These are phyloP conservation scores for Anseranas semipalmata DNA, from an alignment of 2,113 vertebrate species.

Conservation along the genomic window DNA sequence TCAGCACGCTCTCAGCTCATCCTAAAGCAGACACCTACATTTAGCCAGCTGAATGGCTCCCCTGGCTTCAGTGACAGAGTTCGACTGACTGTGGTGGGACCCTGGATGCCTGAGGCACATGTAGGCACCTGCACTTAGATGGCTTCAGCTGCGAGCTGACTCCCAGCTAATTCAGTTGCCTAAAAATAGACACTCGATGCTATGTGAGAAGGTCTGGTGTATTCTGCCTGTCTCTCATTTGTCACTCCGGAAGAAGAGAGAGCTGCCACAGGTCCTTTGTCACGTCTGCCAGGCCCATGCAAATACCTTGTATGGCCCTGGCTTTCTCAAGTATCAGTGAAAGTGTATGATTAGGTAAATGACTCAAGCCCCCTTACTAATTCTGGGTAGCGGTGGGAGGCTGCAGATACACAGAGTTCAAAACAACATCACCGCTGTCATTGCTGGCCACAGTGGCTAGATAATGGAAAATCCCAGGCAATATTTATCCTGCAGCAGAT, in stretches of 20 bases:
- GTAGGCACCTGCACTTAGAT: neutral
- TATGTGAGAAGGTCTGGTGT: neutral
- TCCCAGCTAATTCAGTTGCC: neutral
- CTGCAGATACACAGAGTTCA: neutral
- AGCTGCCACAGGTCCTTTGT: neutral
- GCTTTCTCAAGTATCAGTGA: neutral
- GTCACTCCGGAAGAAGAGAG: neutral
- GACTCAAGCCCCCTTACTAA: neutral
- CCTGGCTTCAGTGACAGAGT: neutral
- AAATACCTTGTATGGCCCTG: neutral
- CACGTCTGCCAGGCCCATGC: neutral
- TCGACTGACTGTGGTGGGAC: neutral
- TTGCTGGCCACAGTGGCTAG: neutral
- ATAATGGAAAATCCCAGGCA: conserved; percentile 4
- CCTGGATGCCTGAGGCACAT: neutral
- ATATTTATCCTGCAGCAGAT: neutral
- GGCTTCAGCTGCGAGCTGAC: neutral
- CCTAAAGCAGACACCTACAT: neutral
- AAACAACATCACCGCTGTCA: neutral
- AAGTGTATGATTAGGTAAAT: neutral
- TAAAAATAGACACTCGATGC: neutral
- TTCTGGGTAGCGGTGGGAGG: neutral
- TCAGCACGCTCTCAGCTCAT: neutral
- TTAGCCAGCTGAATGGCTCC: neutral
- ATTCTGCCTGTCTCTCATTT: neutral